These are phyloP conservation scores for Vesta saturnalis DNA, from an alignment of 2,888 invertebrate genomes.

Conservation along the genomic window DNA sequence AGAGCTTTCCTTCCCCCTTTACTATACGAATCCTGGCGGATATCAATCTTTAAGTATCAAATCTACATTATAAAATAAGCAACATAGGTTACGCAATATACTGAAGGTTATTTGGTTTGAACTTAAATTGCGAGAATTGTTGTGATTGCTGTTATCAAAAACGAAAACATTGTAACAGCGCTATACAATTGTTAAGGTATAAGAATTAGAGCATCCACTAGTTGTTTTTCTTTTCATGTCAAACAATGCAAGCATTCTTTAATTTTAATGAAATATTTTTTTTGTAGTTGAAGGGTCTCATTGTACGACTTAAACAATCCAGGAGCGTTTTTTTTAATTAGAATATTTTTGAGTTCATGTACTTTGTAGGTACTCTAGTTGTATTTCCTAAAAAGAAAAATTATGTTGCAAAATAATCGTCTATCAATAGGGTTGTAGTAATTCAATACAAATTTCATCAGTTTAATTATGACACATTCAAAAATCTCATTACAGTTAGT, in stretches of 20 bases:
- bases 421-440: too few relatives aligned
- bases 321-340: too few relatives aligned
- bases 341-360: too few relatives aligned
- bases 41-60: slow-evolving; percentile 35
- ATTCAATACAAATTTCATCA: too few relatives aligned
- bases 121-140: too few relatives aligned
- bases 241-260: slow-evolving; percentile 1
- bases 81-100: too few relatives aligned
- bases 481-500: too few relatives aligned
- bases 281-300: not conserved
- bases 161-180: slow-evolving; percentile 4
- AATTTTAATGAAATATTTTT: slow-evolving; percentile 7
- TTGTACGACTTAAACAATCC: not conserved
- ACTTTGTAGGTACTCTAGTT: too few relatives aligned
- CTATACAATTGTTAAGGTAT: slow-evolving; percentile 9
- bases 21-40: slow-evolving; percentile 33
- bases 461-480: too few relatives aligned
- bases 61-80: slow-evolving; percentile 35
- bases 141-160: not conserved
- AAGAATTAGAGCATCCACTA: slow-evolving; percentile 10
- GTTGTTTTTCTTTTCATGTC: not conserved
- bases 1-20: slow-evolving; percentile 44
- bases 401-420: too few relatives aligned
- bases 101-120: too few relatives aligned
- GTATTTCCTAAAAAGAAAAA: too few relatives aligned